Conservation (phyloP, 2,888 invertebrate species). For the Nomada ferruginata region DNA sequence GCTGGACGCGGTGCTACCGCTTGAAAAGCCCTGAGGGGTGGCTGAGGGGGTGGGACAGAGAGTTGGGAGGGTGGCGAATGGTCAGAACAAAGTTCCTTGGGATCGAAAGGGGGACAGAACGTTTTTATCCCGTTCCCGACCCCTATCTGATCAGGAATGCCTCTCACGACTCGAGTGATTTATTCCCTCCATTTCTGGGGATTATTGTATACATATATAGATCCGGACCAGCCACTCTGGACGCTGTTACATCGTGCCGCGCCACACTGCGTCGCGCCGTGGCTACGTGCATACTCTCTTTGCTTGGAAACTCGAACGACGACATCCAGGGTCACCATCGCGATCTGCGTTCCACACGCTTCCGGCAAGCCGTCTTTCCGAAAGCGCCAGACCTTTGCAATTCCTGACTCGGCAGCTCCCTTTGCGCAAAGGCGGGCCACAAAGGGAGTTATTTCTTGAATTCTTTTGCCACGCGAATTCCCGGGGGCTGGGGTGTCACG, state of each 20-base stretch:
- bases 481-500: constrained; percentile 11
- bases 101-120: constrained; percentile 68
- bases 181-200: constrained; percentile 75
- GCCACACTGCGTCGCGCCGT: constrained; percentile 43
- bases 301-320: constrained; percentile 31
- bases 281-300: constrained; percentile 3
- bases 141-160: constrained; percentile 75
- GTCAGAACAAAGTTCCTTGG: constrained; percentile 69
- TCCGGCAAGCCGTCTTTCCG: constrained; percentile 37
- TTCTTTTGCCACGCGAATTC: constrained; percentile 26
- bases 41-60: constrained; percentile 20
- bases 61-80: constrained; percentile 48
- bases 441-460: constrained; percentile 32
- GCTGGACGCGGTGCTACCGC: constrained; percentile 40
- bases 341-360: constrained; percentile 30
- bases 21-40: constrained; percentile 42
- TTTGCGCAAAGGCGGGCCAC: constrained; percentile 5
- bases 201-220: constrained; percentile 74
- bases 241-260: constrained; percentile 31
- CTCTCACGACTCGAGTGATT: constrained; percentile 75
- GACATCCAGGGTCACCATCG: constrained; percentile 36
- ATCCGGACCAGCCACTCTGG: constrained; percentile 28
- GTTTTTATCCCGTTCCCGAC: constrained; percentile 72
- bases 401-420: constrained; percentile 55
- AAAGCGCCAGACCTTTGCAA: constrained; percentile 35